Conservation (phyloP, 2,113 vertebrate genomes). For the Psilopsiagon aymara region DNA sequence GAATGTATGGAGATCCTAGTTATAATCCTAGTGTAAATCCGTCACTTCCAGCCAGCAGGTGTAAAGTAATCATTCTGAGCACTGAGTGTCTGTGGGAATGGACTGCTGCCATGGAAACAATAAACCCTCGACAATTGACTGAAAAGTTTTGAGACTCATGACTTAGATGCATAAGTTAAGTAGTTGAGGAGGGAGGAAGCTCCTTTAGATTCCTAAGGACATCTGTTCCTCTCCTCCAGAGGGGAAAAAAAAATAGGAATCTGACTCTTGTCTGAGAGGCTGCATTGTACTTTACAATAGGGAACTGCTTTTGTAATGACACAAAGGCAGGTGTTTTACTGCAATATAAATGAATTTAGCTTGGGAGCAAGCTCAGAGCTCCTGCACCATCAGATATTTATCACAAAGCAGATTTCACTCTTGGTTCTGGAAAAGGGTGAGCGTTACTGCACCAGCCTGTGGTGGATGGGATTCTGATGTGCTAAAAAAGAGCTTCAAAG, state of each 20-base stretch:
- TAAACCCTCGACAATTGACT: not conserved
- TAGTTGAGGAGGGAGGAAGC: not conserved
- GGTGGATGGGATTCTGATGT: not conserved
- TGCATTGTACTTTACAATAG: not conserved
- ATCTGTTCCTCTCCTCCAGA: conserved; percentile 7
- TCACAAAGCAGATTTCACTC: conserved; percentile 32
- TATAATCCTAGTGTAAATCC: not conserved
- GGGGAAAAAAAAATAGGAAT: not conserved
- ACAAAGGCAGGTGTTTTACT: conserved; percentile 39
- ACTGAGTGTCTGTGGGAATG: not conserved
- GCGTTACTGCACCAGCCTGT: not conserved
- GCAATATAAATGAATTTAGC: not conserved
- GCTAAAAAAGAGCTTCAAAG: not conserved
- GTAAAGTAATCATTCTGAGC: not conserved
- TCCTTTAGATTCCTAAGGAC: not conserved
- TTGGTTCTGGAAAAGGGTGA: not conserved
- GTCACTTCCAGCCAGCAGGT: not conserved
- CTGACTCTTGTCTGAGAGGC: not conserved
- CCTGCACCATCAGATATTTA: not conserved
- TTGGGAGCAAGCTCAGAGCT: conserved; percentile 20
- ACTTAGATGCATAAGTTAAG: not conserved
- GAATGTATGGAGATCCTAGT: not conserved
- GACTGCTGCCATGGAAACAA: not conserved
- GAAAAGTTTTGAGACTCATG: not conserved
- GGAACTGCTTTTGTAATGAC: not conserved